Percentiles rank a stretch among this genome's conserved stretches.
phyloP scores from a whole-genome alignment of 2,797 vertebrate genomes.

The Bufotes viridis region DNA sequence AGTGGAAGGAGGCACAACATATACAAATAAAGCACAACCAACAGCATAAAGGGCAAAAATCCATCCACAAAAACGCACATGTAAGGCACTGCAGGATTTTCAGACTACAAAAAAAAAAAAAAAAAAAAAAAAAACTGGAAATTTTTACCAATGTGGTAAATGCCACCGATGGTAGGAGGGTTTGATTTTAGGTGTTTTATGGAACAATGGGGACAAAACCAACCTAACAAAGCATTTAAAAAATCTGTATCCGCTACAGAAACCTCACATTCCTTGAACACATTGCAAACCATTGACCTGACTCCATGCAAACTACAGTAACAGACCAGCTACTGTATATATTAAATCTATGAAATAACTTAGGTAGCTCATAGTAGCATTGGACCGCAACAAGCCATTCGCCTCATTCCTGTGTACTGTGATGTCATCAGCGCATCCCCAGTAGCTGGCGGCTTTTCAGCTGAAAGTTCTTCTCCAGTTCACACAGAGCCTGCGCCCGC shows the following conservation, averaged over 20 bases:
- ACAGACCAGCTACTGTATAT: not conserved
- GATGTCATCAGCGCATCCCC: constrained; percentile 80
- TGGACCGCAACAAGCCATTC: not conserved
- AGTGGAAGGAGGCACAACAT: too few species aligned
- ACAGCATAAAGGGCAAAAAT: not conserved
- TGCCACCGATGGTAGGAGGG: not conserved
- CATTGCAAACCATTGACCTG: not conserved
- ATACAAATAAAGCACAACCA: not conserved
- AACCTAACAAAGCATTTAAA: too few species aligned
- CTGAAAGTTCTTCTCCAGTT: constrained; percentile 81
- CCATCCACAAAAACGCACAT: not conserved
- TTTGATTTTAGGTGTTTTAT: not conserved
- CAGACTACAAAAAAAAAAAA: not conserved
- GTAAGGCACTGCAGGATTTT: not conserved
- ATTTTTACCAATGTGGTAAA: not conserved
- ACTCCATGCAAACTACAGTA: not conserved
- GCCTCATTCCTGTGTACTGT: too few species aligned
- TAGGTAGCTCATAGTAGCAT: not conserved
- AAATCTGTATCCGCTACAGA: not conserved
- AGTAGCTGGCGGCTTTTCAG: constrained; percentile 85
- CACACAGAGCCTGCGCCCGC: constrained; percentile 76
- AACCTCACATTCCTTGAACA: not conserved
- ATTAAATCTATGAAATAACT: constrained; percentile 21
- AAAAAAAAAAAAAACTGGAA: too few species aligned
- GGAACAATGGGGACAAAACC: not conserved